Conservation (phyloP, 1,140 invertebrate species). For the Brachionus calyciflorus region DNA sequence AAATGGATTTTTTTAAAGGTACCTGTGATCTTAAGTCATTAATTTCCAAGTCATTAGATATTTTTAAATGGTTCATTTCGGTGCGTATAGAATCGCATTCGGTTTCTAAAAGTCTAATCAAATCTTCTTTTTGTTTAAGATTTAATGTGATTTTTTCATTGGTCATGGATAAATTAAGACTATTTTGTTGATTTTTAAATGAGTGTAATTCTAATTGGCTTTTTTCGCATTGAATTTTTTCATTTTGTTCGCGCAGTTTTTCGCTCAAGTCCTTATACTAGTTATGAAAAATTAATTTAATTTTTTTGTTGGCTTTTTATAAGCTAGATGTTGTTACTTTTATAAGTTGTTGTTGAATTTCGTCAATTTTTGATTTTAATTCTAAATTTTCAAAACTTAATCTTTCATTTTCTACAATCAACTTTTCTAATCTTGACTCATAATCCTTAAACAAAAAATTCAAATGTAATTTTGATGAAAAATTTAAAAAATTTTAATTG, state of each 20-base stretch:
- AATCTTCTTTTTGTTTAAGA: neutral
- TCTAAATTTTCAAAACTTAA: too few relatives aligned
- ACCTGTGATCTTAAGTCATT: conserved; percentile 7
- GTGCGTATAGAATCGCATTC: neutral
- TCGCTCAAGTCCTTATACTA: neutral
- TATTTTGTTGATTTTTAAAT: neutral
- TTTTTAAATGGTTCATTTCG: conserved; percentile 7
- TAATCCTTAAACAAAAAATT: too few relatives aligned
- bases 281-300: neutral
- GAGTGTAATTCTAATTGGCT: neutral
- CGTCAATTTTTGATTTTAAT: neutral
- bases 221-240: neutral
- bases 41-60: conserved; percentile 1
- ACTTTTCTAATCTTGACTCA: too few relatives aligned
- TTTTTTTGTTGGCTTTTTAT: too few relatives aligned
- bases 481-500: neutral
- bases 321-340: too few relatives aligned
- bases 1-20: neutral
- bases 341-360: neutral
- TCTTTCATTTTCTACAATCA: too few relatives aligned
- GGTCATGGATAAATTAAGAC: neutral
- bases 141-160: neutral
- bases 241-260: neutral
- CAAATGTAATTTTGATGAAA: too few relatives aligned
- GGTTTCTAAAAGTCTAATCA: neutral